These are phyloP conservation scores for Uromys caudimaculatus DNA, from an alignment of 2,797 vertebrate genomes.

Conservation along the genomic window DNA sequence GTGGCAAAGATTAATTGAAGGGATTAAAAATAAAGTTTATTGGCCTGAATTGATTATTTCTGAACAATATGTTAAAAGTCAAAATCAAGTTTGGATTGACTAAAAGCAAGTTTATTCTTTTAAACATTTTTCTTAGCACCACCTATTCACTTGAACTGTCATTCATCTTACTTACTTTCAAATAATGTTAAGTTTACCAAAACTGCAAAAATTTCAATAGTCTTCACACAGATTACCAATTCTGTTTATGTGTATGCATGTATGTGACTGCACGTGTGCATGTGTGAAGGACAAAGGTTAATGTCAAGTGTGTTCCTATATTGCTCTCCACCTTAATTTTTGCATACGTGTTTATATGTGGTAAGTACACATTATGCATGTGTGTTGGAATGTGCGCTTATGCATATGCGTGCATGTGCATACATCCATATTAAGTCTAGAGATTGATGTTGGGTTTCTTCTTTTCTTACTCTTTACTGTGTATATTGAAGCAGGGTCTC, in stretches of 20 bases:
- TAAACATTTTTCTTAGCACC: not conserved
- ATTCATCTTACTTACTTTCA: not conserved
- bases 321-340: not conserved
- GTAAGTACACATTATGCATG: not conserved
- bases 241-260: too few relatives aligned
- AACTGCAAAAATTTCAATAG: not conserved
- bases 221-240: not conserved
- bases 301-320: not conserved
- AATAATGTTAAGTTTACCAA: slow-evolving; percentile 24
- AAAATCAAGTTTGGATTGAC: slow-evolving; percentile 5
- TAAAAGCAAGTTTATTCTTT: slow-evolving; percentile 10
- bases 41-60: not conserved
- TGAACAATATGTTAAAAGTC: not conserved
- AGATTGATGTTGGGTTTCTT: not conserved
- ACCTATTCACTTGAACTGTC: not conserved
- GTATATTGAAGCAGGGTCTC: not conserved
- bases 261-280: not conserved
- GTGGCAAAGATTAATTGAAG: not conserved
- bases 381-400: not conserved
- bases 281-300: not conserved
- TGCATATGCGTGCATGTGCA: too few relatives aligned
- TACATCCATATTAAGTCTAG: not conserved
- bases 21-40: not conserved
- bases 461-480: not conserved
- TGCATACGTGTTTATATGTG: not conserved